Evolutionary conservation across 2,888 invertebrate genomes (phyloP).

Genomic region (Microctonus hyperodae): DNA sequence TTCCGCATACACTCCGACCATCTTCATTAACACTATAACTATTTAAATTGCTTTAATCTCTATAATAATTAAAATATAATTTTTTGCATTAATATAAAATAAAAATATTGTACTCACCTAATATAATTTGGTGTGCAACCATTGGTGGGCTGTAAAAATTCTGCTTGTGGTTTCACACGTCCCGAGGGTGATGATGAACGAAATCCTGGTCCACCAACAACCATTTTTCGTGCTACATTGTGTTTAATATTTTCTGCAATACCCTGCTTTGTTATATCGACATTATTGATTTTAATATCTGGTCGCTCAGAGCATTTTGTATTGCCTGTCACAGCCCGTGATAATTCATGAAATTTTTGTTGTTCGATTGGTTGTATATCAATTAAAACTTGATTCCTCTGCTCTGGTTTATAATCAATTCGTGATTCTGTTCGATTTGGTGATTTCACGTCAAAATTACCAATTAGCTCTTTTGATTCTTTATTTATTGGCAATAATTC

Average conservation of each 20-base stretch:
- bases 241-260: slow-evolving; percentile 59
- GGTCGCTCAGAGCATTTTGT: slow-evolving; percentile 7
- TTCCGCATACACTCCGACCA: slow-evolving; percentile 79
- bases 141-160: slow-evolving; percentile 61
- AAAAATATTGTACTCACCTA: slow-evolving; percentile 43
- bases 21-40: slow-evolving; percentile 71
- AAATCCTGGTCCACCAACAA: slow-evolving; percentile 71
- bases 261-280: slow-evolving; percentile 12
- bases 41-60: slow-evolving; percentile 8
- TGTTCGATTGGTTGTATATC: slow-evolving; percentile 45
- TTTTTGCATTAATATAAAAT: neutral
- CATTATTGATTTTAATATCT: slow-evolving; percentile 14
- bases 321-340: slow-evolving; percentile 25
- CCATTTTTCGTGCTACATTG: slow-evolving; percentile 69
- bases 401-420: slow-evolving; percentile 40
- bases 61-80: neutral
- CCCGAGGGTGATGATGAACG: slow-evolving; percentile 67
- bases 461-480: slow-evolving; percentile 43
- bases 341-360: slow-evolving; percentile 42
- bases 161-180: slow-evolving; percentile 64
- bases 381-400: slow-evolving; percentile 35
- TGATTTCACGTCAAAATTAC: slow-evolving; percentile 34
- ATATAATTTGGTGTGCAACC: slow-evolving; percentile 61
- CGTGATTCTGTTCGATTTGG: slow-evolving; percentile 43
- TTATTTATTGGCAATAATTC: slow-evolving; percentile 47